Evolutionary conservation across 2,113 vertebrate genomes (phyloP).

Genomic region (Mellivora capensis): DNA sequence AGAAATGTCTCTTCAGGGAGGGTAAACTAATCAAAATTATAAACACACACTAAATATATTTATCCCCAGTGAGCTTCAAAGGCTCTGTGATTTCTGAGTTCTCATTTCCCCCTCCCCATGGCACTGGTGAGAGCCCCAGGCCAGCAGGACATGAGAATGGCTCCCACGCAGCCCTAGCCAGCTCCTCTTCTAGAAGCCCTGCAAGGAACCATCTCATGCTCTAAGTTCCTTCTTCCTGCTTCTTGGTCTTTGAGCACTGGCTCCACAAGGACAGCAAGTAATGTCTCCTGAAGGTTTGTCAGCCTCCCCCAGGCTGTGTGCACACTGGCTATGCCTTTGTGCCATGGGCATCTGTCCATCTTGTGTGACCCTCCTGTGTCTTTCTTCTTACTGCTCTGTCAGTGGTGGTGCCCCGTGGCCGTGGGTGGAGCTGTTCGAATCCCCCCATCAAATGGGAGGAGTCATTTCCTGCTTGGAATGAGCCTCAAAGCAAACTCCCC

Average conservation of each 20-base stretch:
- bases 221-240: not conserved
- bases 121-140: not conserved
- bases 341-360: not conserved
- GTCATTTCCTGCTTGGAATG: not conserved
- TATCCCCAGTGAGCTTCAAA: not conserved
- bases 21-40: not conserved
- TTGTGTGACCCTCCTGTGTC: not conserved
- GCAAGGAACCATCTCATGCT: no score
- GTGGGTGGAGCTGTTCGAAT: not conserved
- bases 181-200: not conserved
- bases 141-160: rapidly evolving
- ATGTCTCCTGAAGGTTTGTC: not conserved
- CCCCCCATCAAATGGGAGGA: not conserved
- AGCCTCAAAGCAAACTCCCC: not conserved
- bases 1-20: not conserved
- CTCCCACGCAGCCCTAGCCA: not conserved
- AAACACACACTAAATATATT: not conserved
- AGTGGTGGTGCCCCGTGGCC: not conserved
- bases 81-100: not conserved
- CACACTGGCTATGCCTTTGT: not conserved
- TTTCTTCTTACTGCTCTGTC: not conserved
- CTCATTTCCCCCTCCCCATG: not conserved
- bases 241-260: not conserved
- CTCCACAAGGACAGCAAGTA: not conserved
- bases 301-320: rapidly evolving